Evolutionary conservation across 1,140 invertebrate species (phyloP).

Genomic region (Eupristina koningsbergeri): DNA sequence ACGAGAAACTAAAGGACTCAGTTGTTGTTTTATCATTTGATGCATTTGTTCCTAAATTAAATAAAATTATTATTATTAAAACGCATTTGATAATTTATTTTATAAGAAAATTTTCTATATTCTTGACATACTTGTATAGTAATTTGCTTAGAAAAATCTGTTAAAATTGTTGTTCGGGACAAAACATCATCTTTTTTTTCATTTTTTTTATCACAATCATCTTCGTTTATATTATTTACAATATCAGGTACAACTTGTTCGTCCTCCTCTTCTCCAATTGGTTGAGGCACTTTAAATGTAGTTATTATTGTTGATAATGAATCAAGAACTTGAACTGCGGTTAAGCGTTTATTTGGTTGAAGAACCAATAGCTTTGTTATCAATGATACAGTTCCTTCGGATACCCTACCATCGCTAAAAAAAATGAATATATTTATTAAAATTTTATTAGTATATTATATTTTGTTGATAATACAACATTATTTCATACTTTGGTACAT

Average conservation of each 20-base stretch:
- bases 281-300: slow-evolving; percentile 66
- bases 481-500: slow-evolving; percentile 77
- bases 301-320: slow-evolving; percentile 72
- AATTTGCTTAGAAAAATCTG: slow-evolving; percentile 56
- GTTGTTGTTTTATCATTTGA: slow-evolving; percentile 61
- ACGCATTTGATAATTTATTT: background rate
- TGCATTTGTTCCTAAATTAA: slow-evolving; percentile 60
- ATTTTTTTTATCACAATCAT: slow-evolving; percentile 54
- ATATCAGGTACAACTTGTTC: slow-evolving; percentile 70
- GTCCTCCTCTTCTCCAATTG: slow-evolving; percentile 63
- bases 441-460: no score
- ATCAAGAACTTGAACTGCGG: slow-evolving; percentile 77
- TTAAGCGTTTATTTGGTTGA: slow-evolving; percentile 75
- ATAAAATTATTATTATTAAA: slow-evolving; percentile 25
- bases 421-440: slow-evolving; percentile 23
- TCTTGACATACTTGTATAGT: slow-evolving; percentile 51
- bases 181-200: slow-evolving; percentile 46
- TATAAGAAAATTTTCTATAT: background rate
- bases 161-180: slow-evolving; percentile 40
- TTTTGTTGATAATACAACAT: background rate
- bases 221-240: slow-evolving; percentile 57
- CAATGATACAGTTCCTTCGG: slow-evolving; percentile 74
- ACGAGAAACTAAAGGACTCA: slow-evolving; percentile 55
- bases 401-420: slow-evolving; percentile 76
- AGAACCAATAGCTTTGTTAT: slow-evolving; percentile 76